These are phyloP conservation scores for Clanis bilineata DNA, from an alignment of 2,888 invertebrate species.

Conservation along the genomic window DNA sequence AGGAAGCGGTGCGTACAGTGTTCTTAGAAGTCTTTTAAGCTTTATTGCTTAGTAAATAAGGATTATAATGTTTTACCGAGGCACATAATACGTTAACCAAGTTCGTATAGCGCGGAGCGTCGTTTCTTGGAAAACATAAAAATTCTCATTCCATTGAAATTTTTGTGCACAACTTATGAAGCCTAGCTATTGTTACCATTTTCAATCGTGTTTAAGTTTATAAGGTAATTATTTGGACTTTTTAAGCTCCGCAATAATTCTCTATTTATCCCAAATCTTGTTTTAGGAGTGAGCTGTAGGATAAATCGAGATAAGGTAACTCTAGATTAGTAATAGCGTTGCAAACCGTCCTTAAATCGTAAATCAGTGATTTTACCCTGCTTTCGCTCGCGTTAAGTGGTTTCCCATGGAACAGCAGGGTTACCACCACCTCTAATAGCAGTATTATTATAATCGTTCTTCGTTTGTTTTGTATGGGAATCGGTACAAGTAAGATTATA, in stretches of 20 bases:
- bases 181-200: conserved; percentile 18
- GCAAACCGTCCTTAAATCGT: too few species aligned
- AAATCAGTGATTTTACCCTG: too few species aligned
- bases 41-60: conserved; percentile 5
- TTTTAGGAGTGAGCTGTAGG: too few species aligned
- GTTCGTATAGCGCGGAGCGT: conserved; percentile 7
- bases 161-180: conserved; percentile 42
- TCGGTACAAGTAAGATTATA: too few species aligned
- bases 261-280: background rate
- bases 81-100: background rate
- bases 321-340: too few species aligned
- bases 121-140: conserved; percentile 45
- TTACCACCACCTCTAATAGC: too few species aligned
- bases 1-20: conserved; percentile 39
- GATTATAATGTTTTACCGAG: conserved; percentile 5
- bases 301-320: too few species aligned
- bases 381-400: too few species aligned
- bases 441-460: too few species aligned
- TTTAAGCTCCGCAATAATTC: too few species aligned
- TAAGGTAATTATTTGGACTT: background rate
- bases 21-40: conserved; percentile 16
- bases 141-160: conserved; percentile 52
- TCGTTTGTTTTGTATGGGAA: too few species aligned
- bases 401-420: too few species aligned
- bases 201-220: conserved; percentile 7